Conservation (phyloP, 2,113 vertebrate genomes). For the Turdus rufiventris region DNA sequence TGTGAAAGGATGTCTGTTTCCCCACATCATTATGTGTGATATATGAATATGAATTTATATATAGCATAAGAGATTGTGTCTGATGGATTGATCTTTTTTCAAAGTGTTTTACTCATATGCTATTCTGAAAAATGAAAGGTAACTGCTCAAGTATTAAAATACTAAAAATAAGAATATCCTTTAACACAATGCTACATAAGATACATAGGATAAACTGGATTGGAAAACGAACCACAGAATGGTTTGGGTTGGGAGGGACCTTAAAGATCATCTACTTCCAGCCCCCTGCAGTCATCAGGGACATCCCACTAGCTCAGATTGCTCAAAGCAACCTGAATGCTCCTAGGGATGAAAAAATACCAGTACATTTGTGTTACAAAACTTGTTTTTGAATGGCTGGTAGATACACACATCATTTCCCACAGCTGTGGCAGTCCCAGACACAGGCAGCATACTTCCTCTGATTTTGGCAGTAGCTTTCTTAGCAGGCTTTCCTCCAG, state of each 20-base stretch:
- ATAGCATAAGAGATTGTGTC: not conserved
- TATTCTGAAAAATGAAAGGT: constrained; percentile 4
- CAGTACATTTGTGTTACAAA: not conserved
- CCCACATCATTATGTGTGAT: not conserved
- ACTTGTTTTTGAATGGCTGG: not conserved
- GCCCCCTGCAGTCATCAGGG: not conserved
- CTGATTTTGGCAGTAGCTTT: not conserved
- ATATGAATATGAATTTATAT: not conserved
- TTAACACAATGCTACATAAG: not conserved
- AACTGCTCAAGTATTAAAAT: not conserved
- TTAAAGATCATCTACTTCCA: not conserved
- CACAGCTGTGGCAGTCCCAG: not conserved
- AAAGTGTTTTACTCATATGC: not conserved
- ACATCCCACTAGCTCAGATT: not conserved
- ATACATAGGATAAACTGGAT: not conserved
- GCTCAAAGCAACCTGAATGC: not conserved
- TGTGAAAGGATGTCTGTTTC: not conserved
- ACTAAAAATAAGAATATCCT: not conserved
- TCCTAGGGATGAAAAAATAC: not conserved
- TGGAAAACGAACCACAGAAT: not conserved
- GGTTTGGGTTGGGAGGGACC: not conserved
- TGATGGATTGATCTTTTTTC: not conserved
- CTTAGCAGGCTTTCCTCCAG: not conserved
- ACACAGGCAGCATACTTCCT: not conserved
- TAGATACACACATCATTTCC: not conserved